A percentile compares a stretch with the other conserved stretches of the same genome.
Evolutionary conservation across 2,113 vertebrate species (phyloP).

Genomic region (Nothoprocta perdicaria): DNA sequence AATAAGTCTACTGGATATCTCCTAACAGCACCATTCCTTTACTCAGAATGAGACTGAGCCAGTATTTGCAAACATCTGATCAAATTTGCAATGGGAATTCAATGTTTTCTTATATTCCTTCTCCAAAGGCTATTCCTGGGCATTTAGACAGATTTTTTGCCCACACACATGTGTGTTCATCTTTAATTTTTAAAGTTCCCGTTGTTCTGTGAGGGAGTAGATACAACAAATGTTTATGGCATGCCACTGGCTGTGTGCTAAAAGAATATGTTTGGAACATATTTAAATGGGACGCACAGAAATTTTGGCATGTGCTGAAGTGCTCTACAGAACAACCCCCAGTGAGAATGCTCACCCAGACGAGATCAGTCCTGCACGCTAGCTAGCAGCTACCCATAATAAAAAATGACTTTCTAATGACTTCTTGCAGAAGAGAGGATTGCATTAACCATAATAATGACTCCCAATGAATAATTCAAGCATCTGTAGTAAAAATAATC

Average conservation of each 20-base stretch:
- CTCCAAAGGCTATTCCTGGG: background rate
- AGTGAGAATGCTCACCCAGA: background rate
- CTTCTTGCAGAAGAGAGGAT: background rate
- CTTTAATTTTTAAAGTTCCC: background rate
- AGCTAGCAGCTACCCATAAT: background rate
- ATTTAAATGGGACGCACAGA: background rate
- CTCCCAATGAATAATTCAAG: constrained; percentile 23
- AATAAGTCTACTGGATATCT: background rate
- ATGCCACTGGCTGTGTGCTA: background rate
- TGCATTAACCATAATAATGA: background rate
- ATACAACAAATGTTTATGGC: background rate
- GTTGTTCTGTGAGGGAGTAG: fast-evolving
- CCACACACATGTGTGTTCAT: background rate
- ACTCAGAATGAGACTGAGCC: background rate
- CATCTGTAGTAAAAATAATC: constrained; percentile 9
- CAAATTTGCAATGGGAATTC: constrained; percentile 9
- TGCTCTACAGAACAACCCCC: background rate
- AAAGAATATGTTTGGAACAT: background rate
- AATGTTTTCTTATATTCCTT: background rate
- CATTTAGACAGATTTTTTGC: background rate
- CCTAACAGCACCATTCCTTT: background rate
- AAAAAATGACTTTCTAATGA: background rate
- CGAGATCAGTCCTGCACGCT: background rate
- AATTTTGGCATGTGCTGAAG: background rate
- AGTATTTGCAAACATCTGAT: background rate